Evolutionary conservation across 2,888 invertebrate species (phyloP), one percentile per base, ranked within the genome.

Genomic region (Dorcus hopei): DNA sequence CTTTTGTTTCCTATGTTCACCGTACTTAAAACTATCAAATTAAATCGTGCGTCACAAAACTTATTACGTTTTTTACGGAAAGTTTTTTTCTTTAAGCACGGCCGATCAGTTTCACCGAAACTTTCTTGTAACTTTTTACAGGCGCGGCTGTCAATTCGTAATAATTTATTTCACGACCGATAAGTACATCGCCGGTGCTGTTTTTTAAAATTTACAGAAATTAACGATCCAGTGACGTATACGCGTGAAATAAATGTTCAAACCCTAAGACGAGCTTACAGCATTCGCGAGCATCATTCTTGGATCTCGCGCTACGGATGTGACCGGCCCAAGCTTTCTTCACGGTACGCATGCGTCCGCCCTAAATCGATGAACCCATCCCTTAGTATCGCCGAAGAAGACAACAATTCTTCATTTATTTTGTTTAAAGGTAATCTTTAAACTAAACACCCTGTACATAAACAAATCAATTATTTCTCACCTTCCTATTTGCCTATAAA

Each of bases 291-390:
- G 9, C 45, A 19, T 49, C 61, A 67, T 66, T 65, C 69, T 71
- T 69, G 69, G 69, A 71, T 73, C 72, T 70, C 73, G 74, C 72
- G 73, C 69, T 68, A 70, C 68, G 65, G 69, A 66, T 67, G 68
- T 71, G 68, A 65, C 70, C 68, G 68, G 66, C 66, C 69, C 72
- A 69, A 68, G 68, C 68, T 66, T 65, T 54, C 47, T 65, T 58
- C 63, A 63, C 54, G 51, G 63, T 68, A 70, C 76, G 77, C 77
- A 64, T 68, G 75, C 74, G 71, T 72, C 66, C 61, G 61, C 63
- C 64, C 69, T 67, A 71, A 76, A 77, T 77, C 77, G 77, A 77
- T 76, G 76, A 74, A 76, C 75, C 76, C 77, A 75, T 76, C 76
- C 76, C 77, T 67, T 65, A 59, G 49, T 52, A 39, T 52, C 56